Percentiles rank a stretch among this genome's conserved stretches.
Conservation (phyloP, 2,113 vertebrate genomes). For the Vulpes vulpes region DNA sequence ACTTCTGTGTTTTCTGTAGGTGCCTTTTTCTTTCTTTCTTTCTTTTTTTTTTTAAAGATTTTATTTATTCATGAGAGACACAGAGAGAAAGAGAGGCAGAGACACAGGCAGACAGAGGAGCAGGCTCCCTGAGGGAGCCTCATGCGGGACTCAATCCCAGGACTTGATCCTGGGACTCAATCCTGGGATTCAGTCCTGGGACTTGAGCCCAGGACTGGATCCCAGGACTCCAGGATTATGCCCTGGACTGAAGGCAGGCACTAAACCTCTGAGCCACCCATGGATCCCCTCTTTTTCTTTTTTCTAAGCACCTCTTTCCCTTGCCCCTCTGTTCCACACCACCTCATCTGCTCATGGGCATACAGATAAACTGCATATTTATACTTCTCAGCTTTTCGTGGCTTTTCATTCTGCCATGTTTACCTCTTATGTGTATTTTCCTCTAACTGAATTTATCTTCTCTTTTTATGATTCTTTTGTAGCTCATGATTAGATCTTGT, state of each 20-base stretch:
- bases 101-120: too few species aligned
- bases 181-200: too few species aligned
- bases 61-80: too few species aligned
- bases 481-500: conserved; percentile 9
- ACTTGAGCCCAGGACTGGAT: too few species aligned
- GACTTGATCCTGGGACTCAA: too few species aligned
- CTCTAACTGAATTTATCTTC: not conserved
- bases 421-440: not conserved
- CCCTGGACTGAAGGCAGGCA: too few species aligned
- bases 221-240: too few species aligned
- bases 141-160: too few species aligned
- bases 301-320: not conserved
- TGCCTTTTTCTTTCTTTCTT: not conserved
- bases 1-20: not conserved
- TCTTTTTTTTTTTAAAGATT: not conserved
- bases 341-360: not conserved
- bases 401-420: not conserved
- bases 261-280: too few species aligned
- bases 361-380: not conserved
- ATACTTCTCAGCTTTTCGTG: not conserved
- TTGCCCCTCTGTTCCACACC: not conserved
- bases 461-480: not conserved
- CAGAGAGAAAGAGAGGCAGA: too few species aligned
- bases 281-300: not conserved
- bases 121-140: too few species aligned